Conservation (phyloP, 2,113 vertebrate genomes). For the Charina bottae region DNA sequence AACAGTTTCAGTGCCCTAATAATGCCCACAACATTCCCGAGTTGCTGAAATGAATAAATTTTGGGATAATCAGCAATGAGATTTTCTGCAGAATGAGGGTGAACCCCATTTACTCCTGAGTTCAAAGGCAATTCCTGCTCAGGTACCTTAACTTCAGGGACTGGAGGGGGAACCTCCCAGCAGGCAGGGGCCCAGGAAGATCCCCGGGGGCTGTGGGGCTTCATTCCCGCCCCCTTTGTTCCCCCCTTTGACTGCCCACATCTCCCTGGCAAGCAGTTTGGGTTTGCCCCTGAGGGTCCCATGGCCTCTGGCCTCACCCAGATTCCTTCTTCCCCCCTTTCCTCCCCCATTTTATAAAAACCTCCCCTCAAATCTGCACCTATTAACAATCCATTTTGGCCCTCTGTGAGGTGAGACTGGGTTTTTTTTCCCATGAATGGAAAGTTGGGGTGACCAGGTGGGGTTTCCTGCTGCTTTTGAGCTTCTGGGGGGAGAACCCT, state of each 20-base stretch:
- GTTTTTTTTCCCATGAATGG: too few species aligned
- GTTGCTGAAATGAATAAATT: background rate
- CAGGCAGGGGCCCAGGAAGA: rapidly evolving
- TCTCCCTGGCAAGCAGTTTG: background rate
- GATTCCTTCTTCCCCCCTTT: background rate
- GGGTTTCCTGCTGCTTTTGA: too few species aligned
- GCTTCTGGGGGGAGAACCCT: too few species aligned
- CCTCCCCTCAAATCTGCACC: background rate
- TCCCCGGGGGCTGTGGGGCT: background rate
- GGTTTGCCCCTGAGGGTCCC: too few species aligned
- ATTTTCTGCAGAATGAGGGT: too few species aligned
- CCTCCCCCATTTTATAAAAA: background rate
- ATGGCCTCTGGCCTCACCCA: background rate
- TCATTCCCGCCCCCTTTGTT: background rate
- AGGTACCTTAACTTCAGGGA: background rate
- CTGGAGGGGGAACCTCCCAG: background rate
- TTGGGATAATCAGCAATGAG: too few species aligned
- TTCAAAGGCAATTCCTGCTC: background rate
- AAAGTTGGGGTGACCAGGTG: too few species aligned
- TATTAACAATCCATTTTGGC: too few species aligned
- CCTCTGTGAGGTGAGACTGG: too few species aligned
- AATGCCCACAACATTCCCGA: too few species aligned
- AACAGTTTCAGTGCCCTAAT: too few species aligned
- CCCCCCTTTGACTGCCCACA: background rate
- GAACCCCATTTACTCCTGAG: background rate